A percentile compares a stretch with the other conserved stretches of the same genome.
Evolutionary conservation across 2,113 vertebrate genomes (phyloP).

Genomic region (Thryonomys swinderianus): DNA sequence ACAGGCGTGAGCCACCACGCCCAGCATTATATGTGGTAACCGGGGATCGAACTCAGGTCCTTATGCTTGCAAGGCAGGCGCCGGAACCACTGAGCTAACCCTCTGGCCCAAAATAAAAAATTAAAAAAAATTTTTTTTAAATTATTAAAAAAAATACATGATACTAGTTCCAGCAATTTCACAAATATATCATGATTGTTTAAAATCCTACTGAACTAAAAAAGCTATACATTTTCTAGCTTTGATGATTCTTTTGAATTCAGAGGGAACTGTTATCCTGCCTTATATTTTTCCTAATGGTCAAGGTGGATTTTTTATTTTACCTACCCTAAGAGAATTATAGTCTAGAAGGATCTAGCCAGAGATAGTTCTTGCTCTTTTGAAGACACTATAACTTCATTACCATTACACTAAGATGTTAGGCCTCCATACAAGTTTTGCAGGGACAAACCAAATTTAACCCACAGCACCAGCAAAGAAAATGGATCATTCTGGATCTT

Average conservation of each 20-base stretch:
- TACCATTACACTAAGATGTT: not conserved
- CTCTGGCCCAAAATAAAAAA: too few relatives aligned
- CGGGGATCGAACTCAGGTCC: too few relatives aligned
- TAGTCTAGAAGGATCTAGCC: not conserved
- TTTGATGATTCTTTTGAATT: not conserved
- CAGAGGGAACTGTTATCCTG: not conserved
- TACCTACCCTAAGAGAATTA: not conserved
- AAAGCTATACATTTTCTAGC: not conserved
- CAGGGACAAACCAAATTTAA: not conserved
- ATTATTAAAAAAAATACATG: not conserved
- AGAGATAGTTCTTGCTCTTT: not conserved
- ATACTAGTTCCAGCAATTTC: slow-evolving; percentile 15
- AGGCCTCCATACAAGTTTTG: not conserved
- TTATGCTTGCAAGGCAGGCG: too few relatives aligned
- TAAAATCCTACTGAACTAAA: not conserved
- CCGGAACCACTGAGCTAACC: too few relatives aligned
- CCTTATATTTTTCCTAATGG: slow-evolving; percentile 27
- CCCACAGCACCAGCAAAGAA: not conserved
- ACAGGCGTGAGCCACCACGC: too few relatives aligned
- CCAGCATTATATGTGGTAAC: too few relatives aligned
- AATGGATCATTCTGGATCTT: not conserved
- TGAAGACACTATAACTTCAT: not conserved
- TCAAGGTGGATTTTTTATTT: not conserved
- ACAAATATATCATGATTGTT: not conserved
- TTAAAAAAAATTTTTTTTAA: too few relatives aligned